Base-by-base conservation (phyloP, 2,113 vertebrate genomes). In the Semnornis frantzii region DNA sequence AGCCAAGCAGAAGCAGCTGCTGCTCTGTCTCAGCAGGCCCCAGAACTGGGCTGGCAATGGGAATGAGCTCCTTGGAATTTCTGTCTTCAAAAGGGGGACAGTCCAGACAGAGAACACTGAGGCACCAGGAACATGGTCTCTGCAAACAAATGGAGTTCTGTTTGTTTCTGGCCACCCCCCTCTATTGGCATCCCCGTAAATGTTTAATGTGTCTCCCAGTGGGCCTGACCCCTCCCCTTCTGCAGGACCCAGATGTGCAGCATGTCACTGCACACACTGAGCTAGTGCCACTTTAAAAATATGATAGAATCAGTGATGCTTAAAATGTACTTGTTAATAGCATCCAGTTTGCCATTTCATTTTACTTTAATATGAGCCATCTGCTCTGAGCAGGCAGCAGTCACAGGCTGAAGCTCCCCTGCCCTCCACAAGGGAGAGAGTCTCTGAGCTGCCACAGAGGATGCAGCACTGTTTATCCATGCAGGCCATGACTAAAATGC, bases 261-360 rank as follows among this genome's bases (percentile, higher is more conserved):
- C 65, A 28, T 65, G 87, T 69, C 84, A 90, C 15, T 7, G 54
- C 15, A 15, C 64, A 62, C 48, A 83, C 77, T 70, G 23, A 60
- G 84, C 91, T 64, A 75, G 84, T 78, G 75, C 90, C 65, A 46
- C 80, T 73, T 89, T 17, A 73, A 96, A 90, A 92, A 81, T 30
- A 70, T 8, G 42, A 96, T 7, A 46, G 85, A 96, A 92, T 34
- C 97, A 89, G 92, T 5, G 55, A 82, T 78, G 94, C 93, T 96
- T 92, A 86, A 95, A 95, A 96, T 87, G 94, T 89, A 72, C 37
- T 44, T 94, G 97, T 94, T 96, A 95, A 96, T 66, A 89, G 96
- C 44, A 12, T 16, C 46, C 34, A 24, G 91, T 93, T 94, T 91
- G 94, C 0, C 2, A 87, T 92, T 92, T 91, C 94, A 77, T 91